Evolutionary conservation across 2,888 invertebrate species (phyloP), one percentile per base, ranked within the genome.

Genomic region (Theretra japonica): DNA sequence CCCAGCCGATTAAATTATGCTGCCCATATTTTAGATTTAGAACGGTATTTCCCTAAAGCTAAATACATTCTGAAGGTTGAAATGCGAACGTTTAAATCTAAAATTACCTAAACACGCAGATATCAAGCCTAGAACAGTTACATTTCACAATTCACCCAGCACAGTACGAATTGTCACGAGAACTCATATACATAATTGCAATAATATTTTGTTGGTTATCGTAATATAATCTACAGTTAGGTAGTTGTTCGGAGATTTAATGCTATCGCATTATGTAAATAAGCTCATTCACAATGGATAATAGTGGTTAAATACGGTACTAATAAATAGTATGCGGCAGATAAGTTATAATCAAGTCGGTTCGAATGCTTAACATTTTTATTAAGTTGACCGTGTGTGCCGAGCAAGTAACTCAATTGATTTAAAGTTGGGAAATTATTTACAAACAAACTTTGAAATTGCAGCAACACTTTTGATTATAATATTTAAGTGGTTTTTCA

Each of bases 251-350:
- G 74, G 76, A 82, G 83, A 82, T 82, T 84, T 84, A 85, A 83
- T 79, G 77, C 79, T 78, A 83, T 83, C 78, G 82, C 84, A 87
- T 86, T 89, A 90, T 89, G 87, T 86, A 86, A 89, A 90, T 89
- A 76, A 74, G 72, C 73, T 82, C 77, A 87, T 89, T 87, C 82
- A 85, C 78, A 83, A 77, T 76, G 83, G 83, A 85, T 88, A 87
- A 86, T 84, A 78, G 79, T 75, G 77, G 77, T 82, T 83, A 84
- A 85, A 65, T 62, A 62, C 41, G 62, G 58, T 8, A 33, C 21
- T 21, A 41, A 62, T 62, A 65, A 65, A 65, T 48, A 48, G 17
- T 41, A 23, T 25, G 5, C 21, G 21, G 41, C 11, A 41, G 23
- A 15, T 5, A 7, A 33, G n/a, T 30, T 6, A 28, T 7, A 6